Percentiles rank a stretch among this genome's conserved stretches.
These are phyloP conservation scores for Paracentrotus lividus DNA, from an alignment of 53 echinoderm and acorn worm genomes.

Conservation along the genomic window DNA sequence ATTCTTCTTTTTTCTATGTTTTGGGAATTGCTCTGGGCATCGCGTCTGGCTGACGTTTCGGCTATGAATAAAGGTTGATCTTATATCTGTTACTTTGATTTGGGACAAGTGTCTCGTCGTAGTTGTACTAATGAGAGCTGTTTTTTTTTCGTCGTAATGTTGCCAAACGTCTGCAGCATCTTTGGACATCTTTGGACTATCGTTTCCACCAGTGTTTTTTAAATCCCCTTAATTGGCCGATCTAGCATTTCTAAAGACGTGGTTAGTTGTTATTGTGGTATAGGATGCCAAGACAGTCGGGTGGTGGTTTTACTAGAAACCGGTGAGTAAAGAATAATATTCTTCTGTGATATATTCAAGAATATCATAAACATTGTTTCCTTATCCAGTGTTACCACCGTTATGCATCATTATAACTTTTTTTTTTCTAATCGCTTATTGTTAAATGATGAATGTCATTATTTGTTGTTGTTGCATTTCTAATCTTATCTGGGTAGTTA, in stretches of 20 bases:
- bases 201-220: not conserved
- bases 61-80: not conserved
- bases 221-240: too few species aligned
- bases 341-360: not conserved
- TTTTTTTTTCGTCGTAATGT: too few species aligned
- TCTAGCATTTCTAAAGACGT: not conserved
- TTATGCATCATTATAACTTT: too few species aligned
- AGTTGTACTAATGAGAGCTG: not conserved
- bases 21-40: not conserved
- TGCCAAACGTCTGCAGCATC: not conserved
- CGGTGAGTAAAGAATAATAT: constrained; percentile 2
- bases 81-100: not conserved
- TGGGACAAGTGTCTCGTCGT: not conserved
- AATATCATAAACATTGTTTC: too few species aligned
- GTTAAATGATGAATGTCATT: too few species aligned
- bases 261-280: not conserved
- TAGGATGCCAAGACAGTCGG: not conserved
- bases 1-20: not conserved
- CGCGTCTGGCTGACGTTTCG: not conserved
- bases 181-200: not conserved
- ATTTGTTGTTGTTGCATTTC: too few species aligned
- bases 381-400: too few species aligned
- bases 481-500: too few species aligned
- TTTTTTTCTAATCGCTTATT: too few species aligned
- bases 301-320: constrained; percentile 3